Conservation (phyloP, 1,140 invertebrate genomes). For the Maniola jurtina region DNA sequence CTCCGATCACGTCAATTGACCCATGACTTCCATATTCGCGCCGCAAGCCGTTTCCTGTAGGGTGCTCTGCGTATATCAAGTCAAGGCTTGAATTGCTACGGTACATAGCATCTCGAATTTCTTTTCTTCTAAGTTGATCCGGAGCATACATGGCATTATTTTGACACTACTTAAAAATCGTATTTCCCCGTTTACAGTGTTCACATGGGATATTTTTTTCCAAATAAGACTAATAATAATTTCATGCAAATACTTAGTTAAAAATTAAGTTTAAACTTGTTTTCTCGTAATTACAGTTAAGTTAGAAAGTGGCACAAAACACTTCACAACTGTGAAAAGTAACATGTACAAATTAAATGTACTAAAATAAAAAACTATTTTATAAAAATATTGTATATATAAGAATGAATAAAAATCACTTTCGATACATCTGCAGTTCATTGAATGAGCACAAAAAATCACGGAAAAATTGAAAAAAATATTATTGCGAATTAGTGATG, state of each 20-base stretch:
- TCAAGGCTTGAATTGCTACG: constrained; percentile 82
- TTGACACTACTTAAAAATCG: constrained; percentile 38
- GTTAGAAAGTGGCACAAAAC: constrained; percentile 36
- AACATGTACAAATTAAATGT: not conserved
- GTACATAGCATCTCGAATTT: constrained; percentile 76
- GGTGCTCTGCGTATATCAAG: constrained; percentile 71
- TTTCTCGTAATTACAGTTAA: constrained; percentile 40
- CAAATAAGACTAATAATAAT: not conserved
- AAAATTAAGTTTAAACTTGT: constrained; percentile 28
- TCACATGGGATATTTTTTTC: constrained; percentile 16
- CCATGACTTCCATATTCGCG: constrained; percentile 82
- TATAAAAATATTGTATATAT: not conserved
- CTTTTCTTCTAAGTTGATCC: constrained; percentile 67
- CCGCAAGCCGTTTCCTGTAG: constrained; percentile 69
- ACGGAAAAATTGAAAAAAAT: too few species aligned
- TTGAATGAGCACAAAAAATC: constrained; percentile 20
- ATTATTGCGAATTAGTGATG: too few species aligned
- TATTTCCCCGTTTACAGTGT: constrained; percentile 14
- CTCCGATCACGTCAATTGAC: constrained; percentile 80
- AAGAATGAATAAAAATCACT: constrained; percentile 14
- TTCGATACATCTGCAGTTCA: constrained; percentile 22
- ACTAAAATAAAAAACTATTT: not conserved
- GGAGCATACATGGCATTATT: constrained; percentile 76
- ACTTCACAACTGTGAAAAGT: constrained; percentile 10
- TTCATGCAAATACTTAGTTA: not conserved